Conservation (phyloP, 2,888 invertebrate genomes). For the Campoplex nolae region DNA sequence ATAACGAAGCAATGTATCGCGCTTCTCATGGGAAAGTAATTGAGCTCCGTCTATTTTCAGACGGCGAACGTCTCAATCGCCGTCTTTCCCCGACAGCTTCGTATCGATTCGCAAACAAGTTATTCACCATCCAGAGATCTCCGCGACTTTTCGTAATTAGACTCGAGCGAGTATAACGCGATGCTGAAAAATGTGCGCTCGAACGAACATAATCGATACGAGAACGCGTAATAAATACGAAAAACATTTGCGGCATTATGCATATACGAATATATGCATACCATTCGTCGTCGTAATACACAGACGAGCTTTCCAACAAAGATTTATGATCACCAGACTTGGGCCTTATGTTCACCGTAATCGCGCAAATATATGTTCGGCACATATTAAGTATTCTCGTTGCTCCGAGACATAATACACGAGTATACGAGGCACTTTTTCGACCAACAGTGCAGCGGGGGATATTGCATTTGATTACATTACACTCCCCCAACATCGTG, state of each 20-base stretch:
- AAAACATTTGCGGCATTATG: constrained; percentile 6
- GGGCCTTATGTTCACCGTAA: constrained; percentile 43
- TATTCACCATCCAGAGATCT: background rate
- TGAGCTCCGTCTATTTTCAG: constrained; percentile 31
- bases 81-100: constrained; percentile 39
- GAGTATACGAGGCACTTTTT: background rate
- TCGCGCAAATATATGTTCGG: constrained; percentile 22
- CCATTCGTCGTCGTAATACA: background rate
- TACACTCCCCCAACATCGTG: background rate
- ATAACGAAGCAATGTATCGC: constrained; percentile 33
- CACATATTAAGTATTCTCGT: constrained; percentile 1
- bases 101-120: constrained; percentile 36
- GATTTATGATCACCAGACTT: constrained; percentile 53
- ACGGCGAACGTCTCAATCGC: constrained; percentile 58
- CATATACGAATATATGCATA: background rate
- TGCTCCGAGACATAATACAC: constrained; percentile 3
- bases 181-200: constrained; percentile 35
- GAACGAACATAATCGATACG: constrained; percentile 28
- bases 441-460: background rate
- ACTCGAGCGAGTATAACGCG: constrained; percentile 15
- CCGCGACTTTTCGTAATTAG: constrained; percentile 60
- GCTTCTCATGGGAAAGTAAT: constrained; percentile 57
- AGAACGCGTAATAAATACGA: constrained; percentile 2
- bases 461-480: background rate
- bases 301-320: constrained; percentile 30